Evolutionary conservation across 2,888 invertebrate genomes (phyloP), one percentile per base, ranked within the genome.

Genomic region (Pheosia gnoma): DNA sequence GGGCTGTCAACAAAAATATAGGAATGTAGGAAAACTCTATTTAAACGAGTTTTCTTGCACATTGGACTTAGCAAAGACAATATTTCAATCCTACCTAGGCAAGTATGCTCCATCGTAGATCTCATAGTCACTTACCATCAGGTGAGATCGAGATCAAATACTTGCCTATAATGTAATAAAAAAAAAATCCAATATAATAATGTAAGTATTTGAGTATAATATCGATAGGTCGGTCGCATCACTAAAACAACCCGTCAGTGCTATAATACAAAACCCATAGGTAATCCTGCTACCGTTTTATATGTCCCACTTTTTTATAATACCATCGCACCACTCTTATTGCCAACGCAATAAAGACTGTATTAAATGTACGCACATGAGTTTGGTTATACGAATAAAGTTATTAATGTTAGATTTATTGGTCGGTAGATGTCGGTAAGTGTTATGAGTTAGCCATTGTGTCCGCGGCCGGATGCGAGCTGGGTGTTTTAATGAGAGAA

Each of bases 211-310:
- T 47, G 4, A 47, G n/a, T 47, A 9, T 8, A 74, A 53, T 65
- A 73, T 66, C 62, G 58, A 65, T 52, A 60, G 11, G 36, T 38
- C 9, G 4, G 58, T 13, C 59, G 58, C 84, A 72, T 68, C 81
- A 51, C 81, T 82, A 82, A 64, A 63, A 67, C 75, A 81, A 78
- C 72, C 77, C 85, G 82, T 86, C 86, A 85, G 81, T 86, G 82
- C 82, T 82, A 77, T 83, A 83, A 84, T 84, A 87, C 87, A 86
- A 85, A 84, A 82, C 82, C 81, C 83, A 85, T 78, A 84, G 82
- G 83, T 89, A 90, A 90, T 90, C 88, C 88, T 86, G 86, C 91
- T 91, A 91, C 91, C 89, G 91, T 89, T 90, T 87, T 85, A 85
- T 85, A 84, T 85, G 37, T 80, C 81, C 75, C 84, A 77, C 55